These are phyloP conservation scores for Pollenia angustigena DNA, from an alignment of 2,888 invertebrate species.

Conservation along the genomic window DNA sequence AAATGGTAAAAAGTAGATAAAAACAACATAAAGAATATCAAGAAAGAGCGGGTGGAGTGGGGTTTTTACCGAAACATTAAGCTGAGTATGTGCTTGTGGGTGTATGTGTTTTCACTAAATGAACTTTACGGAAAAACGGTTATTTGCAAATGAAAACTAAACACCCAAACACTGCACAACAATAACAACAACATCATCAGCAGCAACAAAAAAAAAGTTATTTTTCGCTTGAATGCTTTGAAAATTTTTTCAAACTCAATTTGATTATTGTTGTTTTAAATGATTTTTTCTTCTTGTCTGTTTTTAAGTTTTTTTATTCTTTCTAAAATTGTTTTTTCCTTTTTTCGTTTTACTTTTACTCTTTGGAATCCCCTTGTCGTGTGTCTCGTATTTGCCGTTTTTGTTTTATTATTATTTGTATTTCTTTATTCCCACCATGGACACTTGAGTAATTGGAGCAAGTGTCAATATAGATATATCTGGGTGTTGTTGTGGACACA, in stretches of 20 bases:
- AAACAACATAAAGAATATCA: conserved; percentile 22
- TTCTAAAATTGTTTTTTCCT: conserved; percentile 5
- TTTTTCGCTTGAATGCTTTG: conserved; percentile 68
- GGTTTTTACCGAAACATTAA: neutral
- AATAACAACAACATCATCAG: conserved; percentile 3
- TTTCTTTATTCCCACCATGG: conserved; percentile 60
- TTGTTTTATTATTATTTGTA: conserved; percentile 43
- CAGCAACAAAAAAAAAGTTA: conserved; percentile 40
- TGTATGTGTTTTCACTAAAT: conserved; percentile 54
- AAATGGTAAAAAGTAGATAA: conserved; percentile 36
- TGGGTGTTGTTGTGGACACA: conserved; percentile 64
- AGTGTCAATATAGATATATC: conserved; percentile 71
- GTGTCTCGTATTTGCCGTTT: conserved; percentile 30
- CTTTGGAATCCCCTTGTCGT: conserved; percentile 22
- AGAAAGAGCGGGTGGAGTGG: neutral
- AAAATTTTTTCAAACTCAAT: conserved; percentile 67
- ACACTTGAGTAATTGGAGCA: conserved; percentile 71
- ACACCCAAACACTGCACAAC: conserved; percentile 17
- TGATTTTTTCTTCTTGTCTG: conserved; percentile 24
- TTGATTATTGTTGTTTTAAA: conserved; percentile 71
- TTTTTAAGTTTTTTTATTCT: conserved; percentile 40
- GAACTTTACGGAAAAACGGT: conserved; percentile 67
- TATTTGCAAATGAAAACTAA: conserved; percentile 69
- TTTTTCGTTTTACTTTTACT: conserved; percentile 30
- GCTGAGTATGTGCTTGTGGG: neutral